A percentile compares a stretch with the other conserved stretches of the same genome.
Evolutionary conservation across 2,797 vertebrate genomes (phyloP).

Genomic region (Phrynocephalus vlangalii): DNA sequence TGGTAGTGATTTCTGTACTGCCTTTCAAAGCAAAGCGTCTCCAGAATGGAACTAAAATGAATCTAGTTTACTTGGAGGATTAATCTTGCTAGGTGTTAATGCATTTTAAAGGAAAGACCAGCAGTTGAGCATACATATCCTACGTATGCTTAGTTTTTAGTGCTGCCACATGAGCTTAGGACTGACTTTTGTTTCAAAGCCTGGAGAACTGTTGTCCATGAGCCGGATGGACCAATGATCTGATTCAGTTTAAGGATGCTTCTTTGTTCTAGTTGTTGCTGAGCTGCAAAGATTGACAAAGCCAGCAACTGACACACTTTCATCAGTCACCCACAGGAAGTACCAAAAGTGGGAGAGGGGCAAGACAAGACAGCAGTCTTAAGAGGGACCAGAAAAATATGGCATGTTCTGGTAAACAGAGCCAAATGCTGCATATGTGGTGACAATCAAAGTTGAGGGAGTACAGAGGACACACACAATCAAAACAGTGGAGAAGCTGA

Average conservation of each 20-base stretch:
- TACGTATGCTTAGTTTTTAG: background rate
- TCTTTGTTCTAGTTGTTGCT: background rate
- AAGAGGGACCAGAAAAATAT: background rate
- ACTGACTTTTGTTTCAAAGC: background rate
- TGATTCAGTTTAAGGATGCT: background rate
- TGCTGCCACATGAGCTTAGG: too few species aligned
- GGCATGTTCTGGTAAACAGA: background rate
- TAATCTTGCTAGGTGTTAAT: background rate
- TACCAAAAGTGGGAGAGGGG: background rate
- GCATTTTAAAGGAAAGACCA: background rate
- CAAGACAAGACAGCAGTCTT: background rate
- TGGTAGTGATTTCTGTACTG: background rate
- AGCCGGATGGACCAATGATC: background rate
- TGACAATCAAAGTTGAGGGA: background rate
- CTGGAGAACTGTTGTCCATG: background rate
- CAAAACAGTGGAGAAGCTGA: background rate
- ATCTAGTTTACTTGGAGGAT: background rate
- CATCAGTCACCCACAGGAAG: background rate
- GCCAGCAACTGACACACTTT: background rate
- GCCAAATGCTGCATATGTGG: too few species aligned
- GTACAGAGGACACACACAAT: background rate
- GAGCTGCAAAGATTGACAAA: background rate
- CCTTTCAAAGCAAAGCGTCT: background rate
- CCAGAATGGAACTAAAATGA: too few species aligned
- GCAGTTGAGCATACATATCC: background rate